Conservation (phyloP, 2,113 vertebrate species). For the Muntiacus muntjak region DNA sequence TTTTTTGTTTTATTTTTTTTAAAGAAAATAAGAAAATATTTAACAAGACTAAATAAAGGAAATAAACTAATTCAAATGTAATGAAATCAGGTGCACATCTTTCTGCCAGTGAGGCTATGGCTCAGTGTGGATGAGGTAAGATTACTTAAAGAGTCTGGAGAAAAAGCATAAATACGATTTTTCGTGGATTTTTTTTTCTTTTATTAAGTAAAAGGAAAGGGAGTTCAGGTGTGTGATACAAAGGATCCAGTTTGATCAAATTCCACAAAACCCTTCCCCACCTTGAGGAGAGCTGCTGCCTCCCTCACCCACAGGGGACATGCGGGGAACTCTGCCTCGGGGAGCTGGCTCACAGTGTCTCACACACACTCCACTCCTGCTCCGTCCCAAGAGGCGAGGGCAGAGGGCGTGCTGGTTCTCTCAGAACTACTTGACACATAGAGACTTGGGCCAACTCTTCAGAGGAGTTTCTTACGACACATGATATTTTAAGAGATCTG, state of each 20-base stretch:
- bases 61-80: not conserved
- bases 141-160: not conserved
- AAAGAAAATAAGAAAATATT: not conserved
- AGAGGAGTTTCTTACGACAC: not conserved
- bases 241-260: not conserved
- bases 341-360: fast-evolving
- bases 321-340: fast-evolving
- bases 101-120: not conserved
- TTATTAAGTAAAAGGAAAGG: not conserved
- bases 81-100: not conserved
- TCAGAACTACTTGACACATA: not conserved
- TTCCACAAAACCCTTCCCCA: not conserved
- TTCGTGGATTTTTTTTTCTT: not conserved
- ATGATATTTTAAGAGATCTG: not conserved
- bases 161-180: not conserved
- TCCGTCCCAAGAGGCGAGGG: not conserved
- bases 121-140: too few relatives aligned
- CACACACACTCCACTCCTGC: not conserved
- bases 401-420: not conserved
- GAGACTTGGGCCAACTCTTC: not conserved
- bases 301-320: not conserved
- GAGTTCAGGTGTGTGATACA: not conserved
- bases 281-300: not conserved
- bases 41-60: not conserved
- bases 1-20: not conserved